Conservation (phyloP, 2,888 invertebrate genomes). For the Drosophila borborema region DNA sequence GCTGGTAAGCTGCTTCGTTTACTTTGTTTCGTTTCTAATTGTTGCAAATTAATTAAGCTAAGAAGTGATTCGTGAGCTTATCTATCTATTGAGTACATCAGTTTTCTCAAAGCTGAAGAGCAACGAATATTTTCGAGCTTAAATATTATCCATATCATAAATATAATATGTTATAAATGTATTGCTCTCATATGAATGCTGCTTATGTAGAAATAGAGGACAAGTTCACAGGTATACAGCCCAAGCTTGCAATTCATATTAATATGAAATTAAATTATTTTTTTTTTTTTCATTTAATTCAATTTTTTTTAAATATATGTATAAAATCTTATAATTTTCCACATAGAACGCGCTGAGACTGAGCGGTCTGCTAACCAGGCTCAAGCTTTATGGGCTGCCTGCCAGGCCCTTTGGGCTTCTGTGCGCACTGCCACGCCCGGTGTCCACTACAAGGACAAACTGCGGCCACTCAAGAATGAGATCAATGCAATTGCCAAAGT, state of each 20-base stretch:
- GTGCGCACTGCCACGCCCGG: conserved; percentile 88
- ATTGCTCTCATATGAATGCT: conserved; percentile 58
- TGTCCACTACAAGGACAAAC: conserved; percentile 86
- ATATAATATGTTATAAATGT: conserved; percentile 3
- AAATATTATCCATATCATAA: conserved; percentile 1
- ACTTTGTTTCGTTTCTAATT: background rate
- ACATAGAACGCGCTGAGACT: conserved; percentile 89
- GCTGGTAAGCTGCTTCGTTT: conserved; percentile 86
- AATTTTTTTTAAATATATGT: too few relatives aligned
- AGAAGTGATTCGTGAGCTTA: conserved; percentile 1
- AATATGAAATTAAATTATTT: background rate
- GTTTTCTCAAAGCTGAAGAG: too few relatives aligned
- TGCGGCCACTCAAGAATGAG: conserved; percentile 89
- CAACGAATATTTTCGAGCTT: conserved; percentile 6
- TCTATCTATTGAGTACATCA: too few relatives aligned
- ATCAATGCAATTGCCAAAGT: conserved; percentile 91
- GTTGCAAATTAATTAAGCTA: background rate
- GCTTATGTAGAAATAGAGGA: conserved; percentile 84
- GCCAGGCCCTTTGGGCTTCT: conserved; percentile 93
- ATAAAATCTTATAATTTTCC: background rate
- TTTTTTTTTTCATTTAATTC: too few relatives aligned
- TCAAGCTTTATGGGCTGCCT: conserved; percentile 97
- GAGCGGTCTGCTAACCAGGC: conserved; percentile 92
- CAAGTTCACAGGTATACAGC: conserved; percentile 83
- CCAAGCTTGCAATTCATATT: background rate